These are phyloP conservation scores for Trichonephila clavipes DNA, from an alignment of 1,140 invertebrate genomes.

Conservation along the genomic window DNA sequence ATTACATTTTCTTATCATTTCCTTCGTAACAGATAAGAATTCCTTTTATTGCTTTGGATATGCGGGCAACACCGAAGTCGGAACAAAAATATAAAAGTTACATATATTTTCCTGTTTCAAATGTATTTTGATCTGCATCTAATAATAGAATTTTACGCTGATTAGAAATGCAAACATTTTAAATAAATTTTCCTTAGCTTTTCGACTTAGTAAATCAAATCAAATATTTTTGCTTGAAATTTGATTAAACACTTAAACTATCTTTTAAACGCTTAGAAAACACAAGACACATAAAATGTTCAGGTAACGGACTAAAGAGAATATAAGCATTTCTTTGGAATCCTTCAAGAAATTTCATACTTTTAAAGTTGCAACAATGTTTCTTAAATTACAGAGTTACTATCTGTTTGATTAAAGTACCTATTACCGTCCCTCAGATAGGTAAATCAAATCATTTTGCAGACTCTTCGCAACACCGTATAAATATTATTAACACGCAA, in stretches of 20 bases:
- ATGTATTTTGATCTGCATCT: background rate
- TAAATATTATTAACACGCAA: background rate
- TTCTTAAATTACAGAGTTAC: background rate
- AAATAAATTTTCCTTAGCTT: background rate
- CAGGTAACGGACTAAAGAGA: background rate
- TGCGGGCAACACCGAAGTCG: background rate
- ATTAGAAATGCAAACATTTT: background rate
- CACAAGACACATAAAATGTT: background rate
- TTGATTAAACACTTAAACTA: background rate
- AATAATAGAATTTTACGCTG: background rate
- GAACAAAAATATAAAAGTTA: background rate
- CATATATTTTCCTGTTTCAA: background rate
- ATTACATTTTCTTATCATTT: slow-evolving; percentile 7
- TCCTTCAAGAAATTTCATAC: background rate
- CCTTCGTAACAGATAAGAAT: slow-evolving; percentile 15
- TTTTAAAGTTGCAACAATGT: background rate
- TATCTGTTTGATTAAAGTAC: background rate
- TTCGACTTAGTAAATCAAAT: background rate
- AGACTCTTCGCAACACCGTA: background rate
- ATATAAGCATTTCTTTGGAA: background rate
- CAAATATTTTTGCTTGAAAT: background rate
- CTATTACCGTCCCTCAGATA: background rate
- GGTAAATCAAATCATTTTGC: background rate
- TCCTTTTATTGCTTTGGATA: slow-evolving; percentile 17
- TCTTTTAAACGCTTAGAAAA: background rate